phyloP scores from a whole-genome alignment of 2,888 invertebrate genomes.

The Falcaria lacertinaria region DNA sequence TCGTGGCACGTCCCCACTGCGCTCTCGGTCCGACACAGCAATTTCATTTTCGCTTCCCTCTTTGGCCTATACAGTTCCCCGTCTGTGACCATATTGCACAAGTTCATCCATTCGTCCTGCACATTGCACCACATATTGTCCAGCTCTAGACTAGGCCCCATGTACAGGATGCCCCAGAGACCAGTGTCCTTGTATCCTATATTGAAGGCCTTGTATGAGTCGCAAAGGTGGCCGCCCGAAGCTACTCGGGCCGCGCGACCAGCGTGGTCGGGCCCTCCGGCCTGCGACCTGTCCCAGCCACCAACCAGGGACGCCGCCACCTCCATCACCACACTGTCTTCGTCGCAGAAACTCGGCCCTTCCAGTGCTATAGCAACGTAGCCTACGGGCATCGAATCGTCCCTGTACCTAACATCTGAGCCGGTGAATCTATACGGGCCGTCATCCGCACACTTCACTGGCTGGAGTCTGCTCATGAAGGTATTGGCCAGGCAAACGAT shows the following conservation, averaged over 20 bases:
- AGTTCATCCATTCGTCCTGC: slow-evolving; percentile 90
- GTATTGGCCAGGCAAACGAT: slow-evolving; percentile 87
- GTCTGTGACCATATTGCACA: slow-evolving; percentile 91
- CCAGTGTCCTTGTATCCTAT: slow-evolving; percentile 98
- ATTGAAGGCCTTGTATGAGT: slow-evolving; percentile 96
- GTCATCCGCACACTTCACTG: slow-evolving; percentile 69
- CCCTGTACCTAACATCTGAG: slow-evolving; percentile 91
- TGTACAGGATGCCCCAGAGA: slow-evolving; percentile 95
- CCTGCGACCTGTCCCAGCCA: slow-evolving; percentile 93
- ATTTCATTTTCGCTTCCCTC: slow-evolving; percentile 92
- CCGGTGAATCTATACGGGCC: slow-evolving; percentile 89
- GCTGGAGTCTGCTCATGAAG: slow-evolving; percentile 82
- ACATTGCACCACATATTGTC: slow-evolving; percentile 86
- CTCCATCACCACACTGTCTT: slow-evolving; percentile 95
- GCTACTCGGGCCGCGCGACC: slow-evolving; percentile 87
- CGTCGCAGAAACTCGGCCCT: slow-evolving; percentile 92
- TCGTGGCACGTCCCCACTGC: slow-evolving; percentile 96
- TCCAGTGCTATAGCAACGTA: slow-evolving; percentile 96
- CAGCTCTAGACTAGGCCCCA: slow-evolving; percentile 83
- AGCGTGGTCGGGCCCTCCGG: slow-evolving; percentile 90
- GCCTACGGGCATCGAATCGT: slow-evolving; percentile 92
- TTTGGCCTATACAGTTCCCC: slow-evolving; percentile 94
- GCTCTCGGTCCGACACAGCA: slow-evolving; percentile 92
- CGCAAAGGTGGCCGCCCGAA: slow-evolving; percentile 84
- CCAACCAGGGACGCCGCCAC: slow-evolving; percentile 95